A percentile compares a stretch with the other conserved stretches of the same genome.
phyloP scores from a whole-genome alignment of 2,888 invertebrate species.

The Erannis defoliaria region DNA sequence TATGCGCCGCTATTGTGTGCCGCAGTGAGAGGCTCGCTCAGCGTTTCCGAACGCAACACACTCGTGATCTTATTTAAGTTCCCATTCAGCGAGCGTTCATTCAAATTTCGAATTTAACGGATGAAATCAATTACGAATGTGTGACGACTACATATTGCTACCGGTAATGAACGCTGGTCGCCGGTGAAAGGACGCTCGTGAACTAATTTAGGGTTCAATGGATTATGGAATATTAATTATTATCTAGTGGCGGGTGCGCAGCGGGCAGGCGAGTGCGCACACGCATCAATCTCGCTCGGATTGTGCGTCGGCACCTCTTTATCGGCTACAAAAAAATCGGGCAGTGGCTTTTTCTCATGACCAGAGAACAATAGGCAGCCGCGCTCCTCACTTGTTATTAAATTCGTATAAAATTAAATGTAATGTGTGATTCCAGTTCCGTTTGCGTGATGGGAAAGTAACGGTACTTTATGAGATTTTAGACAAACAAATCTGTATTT shows the following conservation, averaged over 20 bases:
- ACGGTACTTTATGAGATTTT: conserved; percentile 71
- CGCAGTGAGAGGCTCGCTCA: conserved; percentile 67
- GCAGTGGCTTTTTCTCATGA: conserved; percentile 79
- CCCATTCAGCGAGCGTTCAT: conserved; percentile 77
- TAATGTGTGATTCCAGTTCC: conserved; percentile 85
- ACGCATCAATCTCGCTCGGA: conserved; percentile 80
- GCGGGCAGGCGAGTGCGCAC: conserved; percentile 77
- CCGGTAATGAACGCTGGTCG: conserved; percentile 57
- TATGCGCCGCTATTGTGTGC: conserved; percentile 79
- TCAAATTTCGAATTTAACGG: conserved; percentile 83
- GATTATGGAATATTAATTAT: conserved; percentile 83
- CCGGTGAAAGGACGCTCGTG: conserved; percentile 64
- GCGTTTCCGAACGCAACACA: conserved; percentile 64
- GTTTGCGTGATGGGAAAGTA: conserved; percentile 82
- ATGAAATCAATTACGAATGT: conserved; percentile 77
- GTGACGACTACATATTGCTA: conserved; percentile 78
- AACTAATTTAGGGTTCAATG: conserved; percentile 70
- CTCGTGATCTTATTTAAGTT: conserved; percentile 80
- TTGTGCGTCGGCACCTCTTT: conserved; percentile 84
- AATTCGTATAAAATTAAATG: conserved; percentile 86
- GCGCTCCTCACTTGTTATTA: conserved; percentile 84
- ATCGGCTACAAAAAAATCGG: conserved; percentile 76
- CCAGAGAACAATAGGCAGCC: conserved; percentile 73
- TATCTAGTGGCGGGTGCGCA: conserved; percentile 62
- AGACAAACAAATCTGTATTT: conserved; percentile 60